These are phyloP conservation scores for Musca domestica DNA, from an alignment of 1,140 invertebrate genomes.

Conservation along the genomic window DNA sequence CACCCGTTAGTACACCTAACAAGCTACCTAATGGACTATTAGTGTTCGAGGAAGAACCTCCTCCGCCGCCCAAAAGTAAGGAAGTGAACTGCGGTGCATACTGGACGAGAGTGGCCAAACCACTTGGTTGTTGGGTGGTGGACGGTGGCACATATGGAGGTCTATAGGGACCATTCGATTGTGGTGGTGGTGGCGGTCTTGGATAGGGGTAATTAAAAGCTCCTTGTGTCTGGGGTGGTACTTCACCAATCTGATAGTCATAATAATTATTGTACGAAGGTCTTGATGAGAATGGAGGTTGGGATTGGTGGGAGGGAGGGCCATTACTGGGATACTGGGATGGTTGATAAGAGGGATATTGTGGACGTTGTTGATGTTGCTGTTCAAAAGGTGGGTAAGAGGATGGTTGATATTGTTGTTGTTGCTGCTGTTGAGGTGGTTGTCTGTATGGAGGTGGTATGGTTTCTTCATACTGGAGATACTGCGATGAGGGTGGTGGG, in stretches of 20 bases:
- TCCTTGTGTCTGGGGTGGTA: constrained; percentile 30
- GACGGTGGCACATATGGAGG: background rate
- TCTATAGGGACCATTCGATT: background rate
- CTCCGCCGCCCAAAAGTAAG: constrained; percentile 36
- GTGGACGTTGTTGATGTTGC: background rate
- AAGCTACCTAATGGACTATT: constrained; percentile 22
- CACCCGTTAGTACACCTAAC: constrained; percentile 31
- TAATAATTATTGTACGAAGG: constrained; percentile 45
- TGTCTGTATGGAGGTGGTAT: background rate
- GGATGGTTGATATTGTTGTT: constrained; percentile 5
- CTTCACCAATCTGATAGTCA: constrained; percentile 50
- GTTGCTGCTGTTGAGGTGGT: background rate
- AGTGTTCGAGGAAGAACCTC: constrained; percentile 26
- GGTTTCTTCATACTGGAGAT: constrained; percentile 27
- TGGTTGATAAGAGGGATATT: background rate
- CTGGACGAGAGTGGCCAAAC: constrained; percentile 44
- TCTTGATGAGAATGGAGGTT: constrained; percentile 28
- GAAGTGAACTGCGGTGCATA: constrained; percentile 52
- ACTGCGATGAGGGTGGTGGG: constrained; percentile 21
- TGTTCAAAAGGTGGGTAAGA: background rate
- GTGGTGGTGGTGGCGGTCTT: constrained; percentile 17
- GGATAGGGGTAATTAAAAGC: constrained; percentile 36
- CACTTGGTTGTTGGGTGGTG: constrained; percentile 1
- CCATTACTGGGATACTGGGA: background rate
- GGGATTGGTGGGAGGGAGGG: constrained; percentile 18